Conservation (phyloP, 2,888 invertebrate species). For the Hydriomena furcata region DNA sequence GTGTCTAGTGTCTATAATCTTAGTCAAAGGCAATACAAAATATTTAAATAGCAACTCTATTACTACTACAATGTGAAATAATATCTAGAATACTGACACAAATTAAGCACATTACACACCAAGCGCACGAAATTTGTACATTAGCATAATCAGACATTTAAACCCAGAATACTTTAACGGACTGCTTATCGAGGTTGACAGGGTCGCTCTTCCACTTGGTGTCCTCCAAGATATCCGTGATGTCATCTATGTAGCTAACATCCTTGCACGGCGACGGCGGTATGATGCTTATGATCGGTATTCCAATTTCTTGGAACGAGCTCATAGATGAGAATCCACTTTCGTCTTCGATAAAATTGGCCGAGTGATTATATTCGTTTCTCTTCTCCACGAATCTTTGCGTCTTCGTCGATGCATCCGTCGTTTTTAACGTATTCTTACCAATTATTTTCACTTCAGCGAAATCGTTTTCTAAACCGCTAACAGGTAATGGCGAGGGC, state of each 20-base stretch:
- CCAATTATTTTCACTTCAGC: slow-evolving; percentile 43
- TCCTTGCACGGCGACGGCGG: slow-evolving; percentile 76
- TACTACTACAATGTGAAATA: slow-evolving; percentile 1
- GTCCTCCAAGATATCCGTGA: slow-evolving; percentile 54
- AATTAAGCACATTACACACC: slow-evolving; percentile 30
- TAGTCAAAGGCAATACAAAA: slow-evolving; percentile 33
- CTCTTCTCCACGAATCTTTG: slow-evolving; percentile 50
- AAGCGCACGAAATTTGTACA: slow-evolving; percentile 49
- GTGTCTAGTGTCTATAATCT: slow-evolving; percentile 34
- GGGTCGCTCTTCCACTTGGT: slow-evolving; percentile 66
- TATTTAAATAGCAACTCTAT: slow-evolving; percentile 1
- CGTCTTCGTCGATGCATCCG: slow-evolving; percentile 29
- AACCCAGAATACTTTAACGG: slow-evolving; percentile 78
- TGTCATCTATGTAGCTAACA: slow-evolving; percentile 61
- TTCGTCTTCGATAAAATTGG: slow-evolving; percentile 87
- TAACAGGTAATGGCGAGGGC: slow-evolving; percentile 46
- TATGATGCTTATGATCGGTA: slow-evolving; percentile 84
- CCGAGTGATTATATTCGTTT: slow-evolving; percentile 58
- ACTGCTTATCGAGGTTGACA: slow-evolving; percentile 65
- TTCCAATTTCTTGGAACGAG: slow-evolving; percentile 92
- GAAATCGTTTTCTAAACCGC: slow-evolving; percentile 56
- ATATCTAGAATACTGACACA: slow-evolving; percentile 16
- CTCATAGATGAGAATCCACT: slow-evolving; percentile 94
- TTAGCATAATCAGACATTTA: slow-evolving; percentile 42
- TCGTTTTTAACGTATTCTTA: slow-evolving; percentile 36